Base-by-base conservation (phyloP, 2,888 invertebrate genomes). In the Pseudanteris insignis region DNA sequence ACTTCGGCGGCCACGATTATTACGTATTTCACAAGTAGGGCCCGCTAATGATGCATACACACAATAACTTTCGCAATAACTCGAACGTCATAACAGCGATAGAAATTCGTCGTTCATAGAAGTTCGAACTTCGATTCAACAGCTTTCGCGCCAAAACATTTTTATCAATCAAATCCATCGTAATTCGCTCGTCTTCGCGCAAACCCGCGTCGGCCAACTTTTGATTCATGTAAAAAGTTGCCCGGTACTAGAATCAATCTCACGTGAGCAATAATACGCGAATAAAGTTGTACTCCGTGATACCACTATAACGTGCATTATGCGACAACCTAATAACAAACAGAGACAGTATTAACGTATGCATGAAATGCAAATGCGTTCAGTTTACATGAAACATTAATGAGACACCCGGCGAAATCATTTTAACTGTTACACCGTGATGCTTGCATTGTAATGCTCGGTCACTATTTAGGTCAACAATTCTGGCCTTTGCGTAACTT, bases 11-110 rank as follows among this genome's bases (percentile, higher is more conserved):
- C 67, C 59, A 55, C 57, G 65, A 63, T 70, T 73, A 71, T 70
- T 70, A 70, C 66, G 65, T 67, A 69, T 72, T 73, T 69, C 66
- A 67, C 60, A 68, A 65, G 57, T 58, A 53, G 61, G 64, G 14
- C 44, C 26, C 9, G 13, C 41, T 26, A 55, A 47, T 54, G 48
- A 53, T 44, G 55, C 55, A 65, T 59, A 61, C 28, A 53, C 30
- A 50, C 46, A 50, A 28, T 38, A 50, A 50, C 13, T 10, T 30
- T n/a, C n/a, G n/a, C n/a, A n/a, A n/a, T n/a, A n/a, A n/a, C n/a
- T n/a, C n/a, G n/a, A n/a, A n/a, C n/a, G n/a, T n/a, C n/a, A n/a
- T n/a, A n/a, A n/a, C n/a, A n/a, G n/a, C n/a, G n/a, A n/a, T n/a
- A n/a, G n/a, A n/a, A n/a, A n/a, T n/a, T n/a, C n/a, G n/a, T n/a